Evolutionary conservation across 2,888 invertebrate species (phyloP), one percentile per base, ranked within the genome.

Genomic region (Ophion costatus): DNA sequence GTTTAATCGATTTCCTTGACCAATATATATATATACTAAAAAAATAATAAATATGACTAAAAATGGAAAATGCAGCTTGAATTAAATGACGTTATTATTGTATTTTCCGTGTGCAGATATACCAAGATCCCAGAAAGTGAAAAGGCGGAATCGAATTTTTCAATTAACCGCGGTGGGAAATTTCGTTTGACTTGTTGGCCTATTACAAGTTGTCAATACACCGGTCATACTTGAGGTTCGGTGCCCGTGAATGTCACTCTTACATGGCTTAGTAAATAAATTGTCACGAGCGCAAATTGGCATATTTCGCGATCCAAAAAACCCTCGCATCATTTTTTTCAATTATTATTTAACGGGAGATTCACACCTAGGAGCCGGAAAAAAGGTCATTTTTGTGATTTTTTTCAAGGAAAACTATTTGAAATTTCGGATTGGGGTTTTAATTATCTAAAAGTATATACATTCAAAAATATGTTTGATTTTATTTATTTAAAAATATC

Each of bases 1-100:
- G 51, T 87, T 87, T 84, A 86, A 87, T 83, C 59, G 74, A 88
- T 70, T 74, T 29, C 89, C 90, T 90, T 90, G 91, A 91, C 90
- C 90, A 90, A 90, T 85, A 86, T 82, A 57, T 63, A 70, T 74
- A 71, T 45, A 45, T 45, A 45, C 45, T 9, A 59, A 33, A 64
- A 69, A 51, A 61, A 51, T 45, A 56, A 45, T 57, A 71, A 79
- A 82, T 10, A 77, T n/a, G 20, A 63, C 70, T 77, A 42, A 67
- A 20, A 82, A 80, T 87, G 86, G 86, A 83, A 69, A 77, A 85
- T 83, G 83, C 67, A 42, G 63, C 59, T 84, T 81, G 57, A 59
- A 83, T 63, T n/a, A 76, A 78, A 66, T 81, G 75, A 56, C 22
- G 74, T 56, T 78, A 73, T 73, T 59, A 74, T 77, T 61, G 76